These are phyloP conservation scores for Athene cunicularia DNA, from an alignment of 2,113 vertebrate genomes.

Conservation along the genomic window DNA sequence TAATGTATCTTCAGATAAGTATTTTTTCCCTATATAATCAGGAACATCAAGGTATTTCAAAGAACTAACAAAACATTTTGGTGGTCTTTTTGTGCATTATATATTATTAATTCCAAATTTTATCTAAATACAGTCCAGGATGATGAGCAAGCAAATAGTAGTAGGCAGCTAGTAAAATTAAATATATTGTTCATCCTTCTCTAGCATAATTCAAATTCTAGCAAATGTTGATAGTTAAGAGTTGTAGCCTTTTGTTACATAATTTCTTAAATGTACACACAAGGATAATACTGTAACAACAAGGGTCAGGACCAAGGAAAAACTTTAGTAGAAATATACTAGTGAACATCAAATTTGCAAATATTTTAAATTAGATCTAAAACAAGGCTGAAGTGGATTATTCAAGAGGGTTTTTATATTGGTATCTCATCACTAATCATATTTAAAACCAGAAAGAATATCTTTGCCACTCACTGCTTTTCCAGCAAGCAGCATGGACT, in stretches of 20 bases:
- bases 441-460: neutral
- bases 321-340: neutral
- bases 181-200: neutral
- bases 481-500: neutral
- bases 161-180: neutral
- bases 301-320: neutral
- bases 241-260: neutral
- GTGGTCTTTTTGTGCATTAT: neutral
- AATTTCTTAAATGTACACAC: neutral
- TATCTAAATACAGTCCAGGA: neutral
- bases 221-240: neutral
- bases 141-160: neutral
- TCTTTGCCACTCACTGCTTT: neutral
- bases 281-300: neutral
- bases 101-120: neutral
- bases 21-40: neutral
- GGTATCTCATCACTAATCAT: neutral
- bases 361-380: neutral
- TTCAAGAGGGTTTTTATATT: neutral
- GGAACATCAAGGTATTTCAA: neutral
- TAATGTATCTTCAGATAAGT: neutral
- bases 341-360: neutral
- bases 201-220: neutral
- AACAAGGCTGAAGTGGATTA: neutral
- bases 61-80: neutral